Evolutionary conservation across 1,140 invertebrate species (phyloP), one percentile per base, ranked within the genome.

Genomic region (Papilio glaucus): DNA sequence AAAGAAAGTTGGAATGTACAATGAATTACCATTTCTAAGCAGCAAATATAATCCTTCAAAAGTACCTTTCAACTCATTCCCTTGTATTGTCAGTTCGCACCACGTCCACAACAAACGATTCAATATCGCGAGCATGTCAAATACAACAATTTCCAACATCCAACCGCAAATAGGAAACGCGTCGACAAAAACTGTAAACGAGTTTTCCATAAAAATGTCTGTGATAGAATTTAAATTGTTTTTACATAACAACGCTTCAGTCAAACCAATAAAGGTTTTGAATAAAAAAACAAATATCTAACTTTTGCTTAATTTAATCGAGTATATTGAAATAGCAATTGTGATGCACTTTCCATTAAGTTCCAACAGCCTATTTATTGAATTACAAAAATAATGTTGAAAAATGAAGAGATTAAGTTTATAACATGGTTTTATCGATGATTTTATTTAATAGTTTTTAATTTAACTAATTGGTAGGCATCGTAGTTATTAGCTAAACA

Each of bases 161-260:
- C 49, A 57, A 57, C 49, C 49, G 10, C 49, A 57, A 57, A 57
- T 57, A 57, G 21, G 10, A 53, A 21, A 24, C 49, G 49, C 18
- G 7, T 24, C 49, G 49, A 57, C 45, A 57, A 57, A 57, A 57
- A 57, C 21, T 57, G 49, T 24, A 26, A 57, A 57, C 49, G 49
- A 57, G 24, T 57, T 26, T 57, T 24, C 49, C 9, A 57, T 57
- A 57, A 57, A 57, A 57, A 57, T 57, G 24, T 18, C 49, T 13
- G 49, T 57, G 49, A 57, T 57, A 24, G 49, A 24, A 57, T 57
- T 57, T 57, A 18, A 57, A 57, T 57, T 57, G 18, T 57, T 57
- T 57, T 57, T 24, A 57, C 21, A 57, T 4, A 57, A 49, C 18
- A 49, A 57, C 49, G 49, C 24, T 57, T 57, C 49, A 57, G 24